phyloP scores from a whole-genome alignment of 2,888 invertebrate genomes.

The Baccha elongata region DNA sequence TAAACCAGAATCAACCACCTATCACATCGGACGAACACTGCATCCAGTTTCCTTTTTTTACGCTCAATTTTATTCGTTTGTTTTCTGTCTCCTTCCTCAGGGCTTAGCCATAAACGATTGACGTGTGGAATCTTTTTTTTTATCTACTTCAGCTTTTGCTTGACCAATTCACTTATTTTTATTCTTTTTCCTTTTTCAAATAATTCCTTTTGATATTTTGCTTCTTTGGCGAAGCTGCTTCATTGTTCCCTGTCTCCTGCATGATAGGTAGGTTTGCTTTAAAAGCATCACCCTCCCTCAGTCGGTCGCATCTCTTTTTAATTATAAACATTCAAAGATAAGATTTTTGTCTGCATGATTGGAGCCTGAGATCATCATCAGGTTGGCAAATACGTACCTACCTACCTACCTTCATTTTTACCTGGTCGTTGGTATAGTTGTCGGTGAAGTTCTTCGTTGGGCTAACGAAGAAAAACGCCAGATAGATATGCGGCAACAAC shows the following conservation, averaged over 20 bases:
- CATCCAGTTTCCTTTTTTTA: constrained; percentile 21
- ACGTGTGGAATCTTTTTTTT: constrained; percentile 42
- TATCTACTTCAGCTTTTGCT: constrained; percentile 23
- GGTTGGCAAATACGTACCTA: constrained; percentile 61
- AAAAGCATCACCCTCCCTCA: constrained; percentile 8
- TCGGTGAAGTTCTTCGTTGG: background rate
- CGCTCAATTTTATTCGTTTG: constrained; percentile 34
- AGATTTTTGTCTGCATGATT: constrained; percentile 66
- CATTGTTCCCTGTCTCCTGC: constrained; percentile 7
- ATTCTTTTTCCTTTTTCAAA: constrained; percentile 55
- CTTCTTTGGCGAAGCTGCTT: constrained; percentile 26
- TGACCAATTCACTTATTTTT: constrained; percentile 59
- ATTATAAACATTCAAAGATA: constrained; percentile 69
- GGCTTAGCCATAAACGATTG: constrained; percentile 51
- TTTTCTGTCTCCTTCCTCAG: constrained; percentile 34
- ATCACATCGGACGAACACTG: constrained; percentile 20
- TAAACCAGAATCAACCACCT: constrained; percentile 22
- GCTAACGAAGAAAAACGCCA: background rate
- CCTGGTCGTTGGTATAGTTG: constrained; percentile 34
- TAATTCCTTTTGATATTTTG: constrained; percentile 55
- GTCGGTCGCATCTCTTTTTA: constrained; percentile 65
- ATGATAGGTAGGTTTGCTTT: background rate
- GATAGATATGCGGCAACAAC: background rate
- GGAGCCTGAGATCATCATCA: constrained; percentile 70
- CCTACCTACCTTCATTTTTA: constrained; percentile 12